phyloP scores from a whole-genome alignment of 2,797 vertebrate genomes.

The Pseudotriccus pelzelni region DNA sequence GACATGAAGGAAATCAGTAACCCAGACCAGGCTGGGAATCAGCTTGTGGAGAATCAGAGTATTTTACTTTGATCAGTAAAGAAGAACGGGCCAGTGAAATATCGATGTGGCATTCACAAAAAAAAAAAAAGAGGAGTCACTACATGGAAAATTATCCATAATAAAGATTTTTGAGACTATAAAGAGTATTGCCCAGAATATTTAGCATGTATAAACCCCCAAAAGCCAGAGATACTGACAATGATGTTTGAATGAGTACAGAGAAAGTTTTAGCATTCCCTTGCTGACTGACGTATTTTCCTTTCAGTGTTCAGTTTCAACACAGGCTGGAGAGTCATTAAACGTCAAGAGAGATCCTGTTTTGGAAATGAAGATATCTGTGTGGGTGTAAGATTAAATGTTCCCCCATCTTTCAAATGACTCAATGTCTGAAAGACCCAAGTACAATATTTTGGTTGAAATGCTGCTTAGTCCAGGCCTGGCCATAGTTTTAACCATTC shows the following conservation, averaged over 20 bases:
- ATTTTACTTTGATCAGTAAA: background rate
- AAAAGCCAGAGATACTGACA: slow-evolving; percentile 32
- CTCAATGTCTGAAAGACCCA: slow-evolving; percentile 30
- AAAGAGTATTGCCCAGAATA: background rate
- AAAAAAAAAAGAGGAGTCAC: background rate
- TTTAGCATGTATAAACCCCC: background rate
- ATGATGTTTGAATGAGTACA: background rate
- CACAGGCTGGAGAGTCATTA: slow-evolving; percentile 43
- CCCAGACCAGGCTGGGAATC: background rate
- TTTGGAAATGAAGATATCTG: slow-evolving; percentile 40
- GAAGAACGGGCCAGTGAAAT: background rate
- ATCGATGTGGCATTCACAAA: background rate
- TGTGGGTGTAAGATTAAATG: slow-evolving; percentile 39
- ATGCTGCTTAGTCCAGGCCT: background rate
- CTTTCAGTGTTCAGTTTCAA: slow-evolving; percentile 49
- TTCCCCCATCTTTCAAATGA: slow-evolving; percentile 26
- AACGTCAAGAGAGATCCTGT: slow-evolving; percentile 23
- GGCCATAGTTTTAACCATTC: slow-evolving; percentile 15
- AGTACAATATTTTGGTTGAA: slow-evolving; percentile 39
- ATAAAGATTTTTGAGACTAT: background rate
- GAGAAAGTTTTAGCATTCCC: slow-evolving; percentile 3
- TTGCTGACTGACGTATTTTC: slow-evolving; percentile 48
- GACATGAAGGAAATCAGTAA: background rate
- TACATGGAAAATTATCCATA: background rate
- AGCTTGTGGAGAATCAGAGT: background rate